Base-by-base conservation (phyloP, 64 coral and sea anemone species). In the Montipora cactus region DNA sequence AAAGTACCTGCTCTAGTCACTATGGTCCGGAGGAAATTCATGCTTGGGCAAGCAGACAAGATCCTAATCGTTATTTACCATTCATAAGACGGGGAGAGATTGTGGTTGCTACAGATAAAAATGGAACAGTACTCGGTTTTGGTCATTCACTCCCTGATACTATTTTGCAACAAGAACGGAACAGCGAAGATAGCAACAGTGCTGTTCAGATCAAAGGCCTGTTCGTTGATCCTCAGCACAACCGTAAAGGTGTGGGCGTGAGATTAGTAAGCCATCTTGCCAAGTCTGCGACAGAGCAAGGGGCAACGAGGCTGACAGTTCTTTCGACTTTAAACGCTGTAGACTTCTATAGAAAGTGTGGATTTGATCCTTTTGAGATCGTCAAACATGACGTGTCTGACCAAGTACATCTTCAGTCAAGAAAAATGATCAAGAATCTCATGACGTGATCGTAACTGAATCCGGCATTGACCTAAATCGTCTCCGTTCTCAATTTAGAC, bases 251-350 rank as follows among this genome's bases (percentile, higher is more conserved):
- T 76, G 69, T 92, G 4, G 80, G 90, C 1, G 64, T 37, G 7
- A 57, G 22, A 47, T 23, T 92, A 46, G 85, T 92, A 75, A 52
- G 51, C 59, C 75, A 74, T 73, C 48, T 92, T 55, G 81, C 74
- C 22, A 86, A 53, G 18, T n/a, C 52, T 45, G 90, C 90, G 28
- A 47, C 77, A 13, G 52, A 52, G 7, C 10, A 86, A 62, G 90
- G 90, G 57, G 90, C 90, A 16, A 44, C 52, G 37, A 73, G 7
- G 11, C 55, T 85, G 51, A 84, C 72, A 14, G 80, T 92, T n/a
- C 67, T 49, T 46, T 92, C 90, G 14, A 76, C 90, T 16, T 46
- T 92, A 59, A 92, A 92, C 75, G 90, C 90, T 48, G 81, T 92
- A 49, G 59, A 80, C 8, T 86, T 92, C 77, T 92, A 86, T 76